A percentile compares a stretch with the other conserved stretches of the same genome.
phyloP scores from a whole-genome alignment of 1,140 invertebrate genomes.

The Eumeta japonica region DNA sequence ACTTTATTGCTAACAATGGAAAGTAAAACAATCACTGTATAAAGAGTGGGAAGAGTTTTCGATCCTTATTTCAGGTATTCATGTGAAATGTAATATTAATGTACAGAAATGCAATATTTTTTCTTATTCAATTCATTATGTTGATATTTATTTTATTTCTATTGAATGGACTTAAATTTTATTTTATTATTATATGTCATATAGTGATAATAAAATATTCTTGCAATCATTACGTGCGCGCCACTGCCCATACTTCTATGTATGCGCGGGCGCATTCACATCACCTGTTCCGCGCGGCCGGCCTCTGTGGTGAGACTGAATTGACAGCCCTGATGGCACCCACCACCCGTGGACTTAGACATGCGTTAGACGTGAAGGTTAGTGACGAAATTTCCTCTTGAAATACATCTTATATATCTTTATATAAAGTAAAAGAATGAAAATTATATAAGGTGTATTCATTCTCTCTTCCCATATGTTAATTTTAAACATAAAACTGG shows the following conservation, averaged over 20 bases:
- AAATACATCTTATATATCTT: neutral
- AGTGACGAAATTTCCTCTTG: slow-evolving; percentile 5
- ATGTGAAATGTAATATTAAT: too few species aligned
- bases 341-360: slow-evolving; percentile 82
- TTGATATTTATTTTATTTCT: too few species aligned
- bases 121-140: neutral
- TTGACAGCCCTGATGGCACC: slow-evolving; percentile 81
- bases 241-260: slow-evolving; percentile 93
- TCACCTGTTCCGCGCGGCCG: slow-evolving; percentile 84
- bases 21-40: slow-evolving; percentile 64
- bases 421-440: neutral
- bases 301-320: slow-evolving; percentile 73
- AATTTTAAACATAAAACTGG: too few species aligned
- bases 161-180: too few species aligned
- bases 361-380: slow-evolving; percentile 81
- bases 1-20: slow-evolving; percentile 56
- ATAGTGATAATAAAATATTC: too few species aligned
- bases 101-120: too few species aligned
- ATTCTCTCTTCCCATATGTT: too few species aligned
- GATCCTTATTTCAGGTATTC: slow-evolving; percentile 70
- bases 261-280: slow-evolving; percentile 87
- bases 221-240: slow-evolving; percentile 78
- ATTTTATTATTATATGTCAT: too few species aligned
- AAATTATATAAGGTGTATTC: too few species aligned
- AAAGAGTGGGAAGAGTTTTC: slow-evolving; percentile 83